Evolutionary conservation across 1,140 invertebrate species (phyloP).

Genomic region (Potamilus streckersoni): DNA sequence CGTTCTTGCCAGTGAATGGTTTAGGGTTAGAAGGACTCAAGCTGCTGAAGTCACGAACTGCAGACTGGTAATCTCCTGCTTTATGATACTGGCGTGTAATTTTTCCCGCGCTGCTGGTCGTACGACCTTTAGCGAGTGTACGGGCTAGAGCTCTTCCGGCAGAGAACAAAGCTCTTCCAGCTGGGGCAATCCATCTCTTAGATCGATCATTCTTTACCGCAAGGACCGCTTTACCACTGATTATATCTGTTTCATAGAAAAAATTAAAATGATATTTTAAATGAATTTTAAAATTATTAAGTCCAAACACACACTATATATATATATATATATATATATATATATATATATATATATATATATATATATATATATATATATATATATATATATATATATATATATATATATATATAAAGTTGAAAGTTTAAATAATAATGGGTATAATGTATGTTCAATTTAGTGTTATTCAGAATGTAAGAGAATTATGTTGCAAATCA

Average conservation of each 20-base stretch:
- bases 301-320: too few relatives aligned
- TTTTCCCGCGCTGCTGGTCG: slow-evolving; percentile 6
- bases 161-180: not conserved
- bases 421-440: too few relatives aligned
- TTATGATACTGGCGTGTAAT: slow-evolving; percentile 4
- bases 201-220: not conserved
- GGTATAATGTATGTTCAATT: too few relatives aligned
- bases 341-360: too few relatives aligned
- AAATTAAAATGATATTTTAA: not conserved
- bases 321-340: too few relatives aligned
- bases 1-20: not conserved
- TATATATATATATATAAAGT: too few relatives aligned
- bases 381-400: too few relatives aligned
- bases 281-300: too few relatives aligned
- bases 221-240: not conserved
- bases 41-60: slow-evolving; percentile 1
- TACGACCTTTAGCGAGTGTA: not conserved
- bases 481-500: too few relatives aligned
- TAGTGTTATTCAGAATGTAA: too few relatives aligned
- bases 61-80: not conserved
- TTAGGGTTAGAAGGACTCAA: not conserved
- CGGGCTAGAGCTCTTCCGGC: not conserved
- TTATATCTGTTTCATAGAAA: not conserved
- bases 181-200: slow-evolving; percentile 6
- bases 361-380: too few relatives aligned